Base-by-base conservation (phyloP, 1,140 invertebrate genomes). In the Drosophila pectinifera region DNA sequence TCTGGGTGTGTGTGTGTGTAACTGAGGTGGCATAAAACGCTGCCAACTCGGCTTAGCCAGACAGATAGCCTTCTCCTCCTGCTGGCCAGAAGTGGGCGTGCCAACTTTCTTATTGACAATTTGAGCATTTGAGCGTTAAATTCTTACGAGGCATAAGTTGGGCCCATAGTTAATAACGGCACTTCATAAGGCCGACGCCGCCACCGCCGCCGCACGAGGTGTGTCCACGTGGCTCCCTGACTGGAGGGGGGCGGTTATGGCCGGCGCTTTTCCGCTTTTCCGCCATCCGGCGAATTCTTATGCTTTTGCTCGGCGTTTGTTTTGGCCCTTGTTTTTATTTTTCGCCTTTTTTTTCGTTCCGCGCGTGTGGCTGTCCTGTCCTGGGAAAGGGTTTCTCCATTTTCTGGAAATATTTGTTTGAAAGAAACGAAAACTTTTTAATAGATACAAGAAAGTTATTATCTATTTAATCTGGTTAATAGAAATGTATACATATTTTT, bases 81-180 rank as follows among this genome's bases (percentile, higher is more conserved):
- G n/a, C n/a, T 34, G 24, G n/a, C 38, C 18, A 34, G 5, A 34
- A 56, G 53, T 63, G 75, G 80, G 72, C 73, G 68, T 79, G 78
- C 67, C 84, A 84, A 89, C 62, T 77, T 88, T 83, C 84, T 88
- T 88, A 88, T 88, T 88, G 84, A 84, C 84, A 88, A 88, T 88
- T 89, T 89, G 84, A 89, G 84, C 73, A 84, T 89, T 89, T 80
- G 73, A 73, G 80, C 84, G 85, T 89, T 84, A 89, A 89, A 89
- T 89, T 89, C 84, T 84, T 84, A 89, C 78, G 80, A 72, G 79
- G 79, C 83, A 76, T 83, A 88, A 86, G 83, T 70, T 72, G 65
- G 20, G 43, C 45, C 48, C 58, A 58, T 64, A 79, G 76, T 82
- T 86, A 88, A 83, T 88, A 89, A 88, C 56, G 34, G 53, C 84